A percentile compares a stretch with the other conserved stretches of the same genome.
Evolutionary conservation across 2,888 invertebrate genomes (phyloP).

Genomic region (Myathropa florea): DNA sequence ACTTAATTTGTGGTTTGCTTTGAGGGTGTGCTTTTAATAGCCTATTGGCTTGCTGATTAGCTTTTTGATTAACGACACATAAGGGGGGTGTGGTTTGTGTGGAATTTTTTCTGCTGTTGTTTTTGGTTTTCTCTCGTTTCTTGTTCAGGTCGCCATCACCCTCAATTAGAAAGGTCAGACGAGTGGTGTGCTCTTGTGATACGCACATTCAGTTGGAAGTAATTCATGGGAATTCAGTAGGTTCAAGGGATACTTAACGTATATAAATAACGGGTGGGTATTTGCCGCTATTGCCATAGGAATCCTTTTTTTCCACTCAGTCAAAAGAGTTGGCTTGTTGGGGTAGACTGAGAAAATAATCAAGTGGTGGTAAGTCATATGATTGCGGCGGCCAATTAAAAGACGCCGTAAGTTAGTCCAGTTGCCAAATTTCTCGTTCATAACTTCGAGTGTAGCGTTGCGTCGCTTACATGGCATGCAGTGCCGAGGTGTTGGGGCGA

Average conservation of each 20-base stretch:
- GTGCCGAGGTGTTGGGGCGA: too few species aligned
- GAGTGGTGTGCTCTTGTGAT: neutral
- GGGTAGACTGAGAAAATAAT: too few species aligned
- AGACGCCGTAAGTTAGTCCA: too few species aligned
- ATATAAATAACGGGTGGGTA: neutral
- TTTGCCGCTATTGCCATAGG: neutral
- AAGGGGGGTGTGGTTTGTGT: conserved; percentile 34
- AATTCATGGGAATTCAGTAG: conserved; percentile 24
- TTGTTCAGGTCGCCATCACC: neutral
- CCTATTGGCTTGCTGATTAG: conserved; percentile 59
- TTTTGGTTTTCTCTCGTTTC: neutral
- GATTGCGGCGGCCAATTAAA: too few species aligned
- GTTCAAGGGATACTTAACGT: neutral
- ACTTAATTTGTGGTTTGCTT: conserved; percentile 59
- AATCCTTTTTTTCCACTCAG: too few species aligned
- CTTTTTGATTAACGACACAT: conserved; percentile 54
- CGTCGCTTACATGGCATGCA: too few species aligned
- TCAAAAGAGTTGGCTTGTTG: too few species aligned
- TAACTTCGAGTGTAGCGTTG: too few species aligned
- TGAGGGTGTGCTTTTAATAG: conserved; percentile 49
- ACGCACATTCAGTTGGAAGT: conserved; percentile 31
- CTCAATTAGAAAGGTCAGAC: conserved; percentile 20
- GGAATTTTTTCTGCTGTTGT: neutral
- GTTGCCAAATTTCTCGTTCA: too few species aligned
- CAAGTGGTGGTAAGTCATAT: too few species aligned